Percentiles rank a stretch among this genome's conserved stretches.
Evolutionary conservation across 2,797 vertebrate genomes (phyloP).

Genomic region (Myotis findleyi): DNA sequence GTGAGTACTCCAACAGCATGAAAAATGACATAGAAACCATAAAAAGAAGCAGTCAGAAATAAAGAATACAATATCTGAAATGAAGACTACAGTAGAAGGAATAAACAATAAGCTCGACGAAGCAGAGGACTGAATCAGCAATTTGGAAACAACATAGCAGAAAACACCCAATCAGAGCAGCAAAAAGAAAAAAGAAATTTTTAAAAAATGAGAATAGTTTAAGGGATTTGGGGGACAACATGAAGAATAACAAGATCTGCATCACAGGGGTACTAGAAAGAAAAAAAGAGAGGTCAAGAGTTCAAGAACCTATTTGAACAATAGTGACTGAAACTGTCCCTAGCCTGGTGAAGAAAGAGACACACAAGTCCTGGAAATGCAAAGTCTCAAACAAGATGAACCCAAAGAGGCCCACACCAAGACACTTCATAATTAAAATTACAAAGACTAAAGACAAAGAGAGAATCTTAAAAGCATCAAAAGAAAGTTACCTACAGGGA

Average conservation of each 20-base stretch:
- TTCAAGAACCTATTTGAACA: neutral
- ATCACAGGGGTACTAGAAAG: neutral
- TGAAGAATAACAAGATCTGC: neutral
- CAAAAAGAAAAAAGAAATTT: neutral
- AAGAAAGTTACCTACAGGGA: neutral
- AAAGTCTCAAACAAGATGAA: neutral
- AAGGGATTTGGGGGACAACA: neutral
- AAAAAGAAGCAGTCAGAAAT: neutral
- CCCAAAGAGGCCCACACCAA: neutral
- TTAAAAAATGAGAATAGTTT: neutral
- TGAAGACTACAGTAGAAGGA: neutral
- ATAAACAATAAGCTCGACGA: neutral
- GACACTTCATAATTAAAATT: neutral
- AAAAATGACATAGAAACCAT: neutral
- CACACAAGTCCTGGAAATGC: neutral
- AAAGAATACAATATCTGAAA: neutral
- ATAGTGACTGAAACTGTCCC: neutral
- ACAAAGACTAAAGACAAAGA: neutral
- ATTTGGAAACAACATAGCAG: neutral
- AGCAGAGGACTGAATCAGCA: neutral
- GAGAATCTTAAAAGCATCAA: neutral
- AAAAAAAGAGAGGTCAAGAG: neutral
- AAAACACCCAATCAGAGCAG: neutral
- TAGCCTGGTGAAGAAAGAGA: neutral
- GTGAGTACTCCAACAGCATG: neutral